phyloP scores from a whole-genome alignment of 2,888 invertebrate species.

The Stenodema calcarata region DNA sequence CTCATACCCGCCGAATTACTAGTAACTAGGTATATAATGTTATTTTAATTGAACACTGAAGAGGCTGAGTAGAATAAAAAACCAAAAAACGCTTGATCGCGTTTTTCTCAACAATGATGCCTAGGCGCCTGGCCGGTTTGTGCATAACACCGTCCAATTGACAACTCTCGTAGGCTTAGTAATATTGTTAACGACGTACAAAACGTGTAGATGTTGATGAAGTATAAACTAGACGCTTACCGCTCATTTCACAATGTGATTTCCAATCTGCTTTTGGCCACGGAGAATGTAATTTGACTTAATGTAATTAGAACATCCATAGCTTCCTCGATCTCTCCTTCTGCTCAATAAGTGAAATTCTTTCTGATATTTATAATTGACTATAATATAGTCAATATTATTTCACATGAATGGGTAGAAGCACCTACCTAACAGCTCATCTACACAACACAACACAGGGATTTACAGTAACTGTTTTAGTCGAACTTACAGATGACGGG shows the following conservation, averaged over 20 bases:
- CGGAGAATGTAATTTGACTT: background rate
- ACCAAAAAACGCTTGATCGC: too few relatives aligned
- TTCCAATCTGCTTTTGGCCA: background rate
- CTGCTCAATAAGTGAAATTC: background rate
- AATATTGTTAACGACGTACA: background rate
- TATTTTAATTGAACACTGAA: too few relatives aligned
- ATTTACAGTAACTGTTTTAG: too few relatives aligned
- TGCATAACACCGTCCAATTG: too few relatives aligned
- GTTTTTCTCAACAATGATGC: too few relatives aligned
- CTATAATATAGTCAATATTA: too few relatives aligned
- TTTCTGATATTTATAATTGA: background rate
- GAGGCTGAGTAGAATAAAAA: too few relatives aligned
- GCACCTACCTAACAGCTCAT: background rate
- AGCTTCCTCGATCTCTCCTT: background rate
- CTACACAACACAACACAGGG: background rate
- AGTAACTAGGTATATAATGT: too few relatives aligned
- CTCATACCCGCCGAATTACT: too few relatives aligned
- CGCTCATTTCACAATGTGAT: constrained; percentile 10
- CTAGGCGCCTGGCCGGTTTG: too few relatives aligned
- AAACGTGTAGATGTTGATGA: background rate
- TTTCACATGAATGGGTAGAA: background rate
- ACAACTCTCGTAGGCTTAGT: background rate
- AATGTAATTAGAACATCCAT: background rate
- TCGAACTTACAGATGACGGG: too few relatives aligned
- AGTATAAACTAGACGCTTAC: background rate